Evolutionary conservation across 1,140 invertebrate species (phyloP).

Genomic region (Theocolax elegans): DNA sequence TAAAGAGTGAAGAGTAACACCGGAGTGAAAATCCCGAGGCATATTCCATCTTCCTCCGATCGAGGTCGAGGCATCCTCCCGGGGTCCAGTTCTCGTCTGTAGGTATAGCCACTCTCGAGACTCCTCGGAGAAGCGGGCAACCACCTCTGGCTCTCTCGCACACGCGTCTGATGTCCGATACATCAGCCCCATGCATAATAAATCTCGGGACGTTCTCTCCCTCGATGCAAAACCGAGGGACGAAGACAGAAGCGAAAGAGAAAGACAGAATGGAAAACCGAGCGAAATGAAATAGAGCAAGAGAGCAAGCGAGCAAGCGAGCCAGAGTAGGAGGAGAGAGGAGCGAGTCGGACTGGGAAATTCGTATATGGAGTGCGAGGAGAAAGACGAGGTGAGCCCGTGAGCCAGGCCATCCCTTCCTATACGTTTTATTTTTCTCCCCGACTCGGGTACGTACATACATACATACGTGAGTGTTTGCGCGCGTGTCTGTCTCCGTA

Average conservation of each 20-base stretch:
- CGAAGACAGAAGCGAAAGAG: slow-evolving; percentile 2
- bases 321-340: slow-evolving; percentile 8
- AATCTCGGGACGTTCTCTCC: slow-evolving; percentile 46
- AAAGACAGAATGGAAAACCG: background rate
- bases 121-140: slow-evolving; percentile 15
- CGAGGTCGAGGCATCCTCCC: background rate
- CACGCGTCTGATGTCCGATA: slow-evolving; percentile 57
- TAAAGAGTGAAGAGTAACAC: slow-evolving; percentile 1
- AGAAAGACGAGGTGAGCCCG: background rate
- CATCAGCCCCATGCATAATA: slow-evolving; percentile 61
- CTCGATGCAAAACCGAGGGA: slow-evolving; percentile 29
- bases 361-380: slow-evolving; percentile 14
- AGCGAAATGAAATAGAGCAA: slow-evolving; percentile 33
- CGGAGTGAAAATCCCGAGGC: no score
- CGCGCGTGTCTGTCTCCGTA: no score
- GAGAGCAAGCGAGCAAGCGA: slow-evolving; percentile 9
- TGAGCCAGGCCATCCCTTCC: no score
- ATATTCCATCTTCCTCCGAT: background rate
- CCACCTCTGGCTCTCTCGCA: background rate
- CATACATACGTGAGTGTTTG: no score
- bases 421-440: slow-evolving; percentile 13
- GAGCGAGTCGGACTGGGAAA: slow-evolving; percentile 17
- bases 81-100: background rate
- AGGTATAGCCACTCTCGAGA: background rate
- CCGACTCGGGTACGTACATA: no score